Base-by-base conservation (phyloP, 2,113 vertebrate genomes). In the Phoxinus phoxinus region DNA sequence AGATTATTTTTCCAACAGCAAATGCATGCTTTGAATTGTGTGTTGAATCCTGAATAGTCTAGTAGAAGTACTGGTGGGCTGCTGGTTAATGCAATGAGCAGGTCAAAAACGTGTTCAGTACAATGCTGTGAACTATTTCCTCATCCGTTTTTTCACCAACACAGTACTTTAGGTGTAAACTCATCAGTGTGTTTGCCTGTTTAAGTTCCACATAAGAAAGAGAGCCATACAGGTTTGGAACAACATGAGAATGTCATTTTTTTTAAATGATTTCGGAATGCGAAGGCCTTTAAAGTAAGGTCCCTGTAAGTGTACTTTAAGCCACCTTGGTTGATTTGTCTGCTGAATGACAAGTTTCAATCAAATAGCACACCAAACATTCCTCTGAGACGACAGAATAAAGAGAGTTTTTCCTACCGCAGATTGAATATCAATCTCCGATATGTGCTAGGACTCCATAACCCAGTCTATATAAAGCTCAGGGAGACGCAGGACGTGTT, bases 381-480 rank as follows among this genome's bases (percentile, higher is more conserved):
- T 82, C 78, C 25, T 30, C 27, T 44, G 78, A 74, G 61, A 82
- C 7, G 8, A n/a, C 79, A 23, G 8, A n/a, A 77, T 82, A 25
- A 75, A 81, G 83, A 44, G 41, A 23, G 37, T 71, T 81, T 82
- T 48, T 61, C 58, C 6, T 71, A 51, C 30, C 19, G 25, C 25
- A 81, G 11, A 77, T 53, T 83, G 78, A 79, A 87, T 87, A 89
- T 89, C 87, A 67, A 87, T 89, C 65, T 79, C 61, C 48, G 41
- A 74, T 83, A 83, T 65, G 37, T 79, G 76, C 63, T 69, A 83
- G 86, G 75, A 85, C 74, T 80, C 84, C 61, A 69, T 87, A 83
- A 79, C 27, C 51, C 44, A 80, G 86, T 87, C 78, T 85, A 80
- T 83, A 78, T 65, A 80, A 88, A 83, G 73, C 80, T 71, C 61